Percentiles rank a stretch among this genome's conserved stretches.
phyloP scores from a whole-genome alignment of 2,888 invertebrate species.

The Volucella inflata region DNA sequence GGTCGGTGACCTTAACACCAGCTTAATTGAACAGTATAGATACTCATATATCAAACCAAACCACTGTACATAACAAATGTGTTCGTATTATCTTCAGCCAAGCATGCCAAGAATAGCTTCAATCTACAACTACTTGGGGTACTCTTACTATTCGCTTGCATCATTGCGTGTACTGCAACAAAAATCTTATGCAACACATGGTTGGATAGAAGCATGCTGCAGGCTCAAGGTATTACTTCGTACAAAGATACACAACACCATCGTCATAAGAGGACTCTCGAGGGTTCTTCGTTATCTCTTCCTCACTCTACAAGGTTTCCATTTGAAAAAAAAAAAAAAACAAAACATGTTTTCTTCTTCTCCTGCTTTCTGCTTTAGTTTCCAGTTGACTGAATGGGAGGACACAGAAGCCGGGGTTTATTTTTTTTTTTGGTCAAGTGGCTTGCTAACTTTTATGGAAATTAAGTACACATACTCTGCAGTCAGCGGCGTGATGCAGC shows the following conservation, averaged over 20 bases:
- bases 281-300: slow-evolving; percentile 45
- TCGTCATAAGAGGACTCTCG: slow-evolving; percentile 15
- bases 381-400: slow-evolving; percentile 31
- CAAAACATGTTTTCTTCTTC: not conserved
- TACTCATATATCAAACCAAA: slow-evolving; percentile 7
- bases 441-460: slow-evolving; percentile 44
- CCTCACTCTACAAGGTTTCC: slow-evolving; percentile 7
- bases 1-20: slow-evolving; percentile 34
- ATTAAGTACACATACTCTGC: slow-evolving; percentile 34
- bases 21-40: not conserved
- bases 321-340: not conserved
- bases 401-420: slow-evolving; percentile 5
- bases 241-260: slow-evolving; percentile 23
- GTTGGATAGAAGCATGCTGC: slow-evolving; percentile 38
- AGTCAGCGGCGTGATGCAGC: slow-evolving; percentile 19
- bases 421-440: slow-evolving; percentile 47
- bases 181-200: slow-evolving; percentile 57
- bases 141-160: slow-evolving; percentile 24
- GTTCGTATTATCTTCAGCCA: slow-evolving; percentile 15
- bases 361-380: not conserved
- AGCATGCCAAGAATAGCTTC: slow-evolving; percentile 14
- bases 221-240: slow-evolving; percentile 18
- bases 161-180: slow-evolving; percentile 48
- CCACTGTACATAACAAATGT: not conserved
- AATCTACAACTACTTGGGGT: not conserved